Evolutionary conservation across 2,888 invertebrate species (phyloP), one percentile per base, ranked within the genome.

Genomic region (Liposcelis brunnea): DNA sequence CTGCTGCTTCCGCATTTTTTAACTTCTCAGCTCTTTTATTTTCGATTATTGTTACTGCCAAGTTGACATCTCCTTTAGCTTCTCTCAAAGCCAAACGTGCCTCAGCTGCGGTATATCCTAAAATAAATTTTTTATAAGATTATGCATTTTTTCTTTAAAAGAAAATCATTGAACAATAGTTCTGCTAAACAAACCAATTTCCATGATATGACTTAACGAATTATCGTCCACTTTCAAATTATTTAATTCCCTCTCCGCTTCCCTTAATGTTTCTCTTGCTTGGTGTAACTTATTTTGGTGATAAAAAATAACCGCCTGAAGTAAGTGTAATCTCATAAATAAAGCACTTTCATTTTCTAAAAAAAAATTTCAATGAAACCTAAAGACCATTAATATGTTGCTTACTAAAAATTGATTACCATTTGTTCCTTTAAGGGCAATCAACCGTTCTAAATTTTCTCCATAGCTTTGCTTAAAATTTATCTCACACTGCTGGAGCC

Each of bases 301-400:
- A 57, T 78, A 87, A 1, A 77, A 67, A 18, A 83, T 74, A 46
- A 87, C 77, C 5, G 80, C 85, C 63, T 87, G 84, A 43, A 87
- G 66, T 43, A 87, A 60, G 62, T 85, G 81, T 14, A 87, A 65
- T 1, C 86, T 71, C 73, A 85, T 75, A 48, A 84, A 69, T 10
- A 87, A 60, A 0, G 77, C 82, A 2, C 77, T 70, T 58, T 84
- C 84, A 56, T 74, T 75, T 1, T 75, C 79, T 70, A 61, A 32
- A 45, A 46, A 42, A 35, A 45, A 32, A 19, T 1, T 18, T 18
- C n/a, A 21, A 26, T 2, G n/a, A n/a, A n/a, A n/a, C n/a, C n/a
- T n/a, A n/a, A n/a, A n/a, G n/a, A n/a, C n/a, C n/a, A n/a, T n/a
- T n/a, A n/a, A n/a, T n/a, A n/a, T n/a, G n/a, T n/a, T n/a, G n/a